Conservation (phyloP, 2,888 invertebrate genomes). For the Apodemia duryi region DNA sequence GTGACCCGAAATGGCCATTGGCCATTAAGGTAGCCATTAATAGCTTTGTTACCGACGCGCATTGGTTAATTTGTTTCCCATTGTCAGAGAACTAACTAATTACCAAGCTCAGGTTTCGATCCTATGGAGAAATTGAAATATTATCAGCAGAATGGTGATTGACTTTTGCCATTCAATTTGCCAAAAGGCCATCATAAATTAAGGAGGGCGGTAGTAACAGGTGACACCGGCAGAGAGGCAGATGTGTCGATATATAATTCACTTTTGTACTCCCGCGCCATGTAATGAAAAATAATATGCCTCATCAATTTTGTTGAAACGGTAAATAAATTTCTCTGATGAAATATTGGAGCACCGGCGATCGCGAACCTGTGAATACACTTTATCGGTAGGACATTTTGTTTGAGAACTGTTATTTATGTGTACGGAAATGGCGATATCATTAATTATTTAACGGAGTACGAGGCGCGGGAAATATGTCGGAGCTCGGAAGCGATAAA, state of each 20-base stretch:
- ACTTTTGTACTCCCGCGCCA: background rate
- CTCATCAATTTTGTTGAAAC: background rate
- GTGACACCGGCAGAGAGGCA: background rate
- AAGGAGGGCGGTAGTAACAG: background rate
- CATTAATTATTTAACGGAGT: background rate
- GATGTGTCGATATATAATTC: background rate
- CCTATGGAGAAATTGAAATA: background rate
- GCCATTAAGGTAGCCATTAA: too few species aligned
- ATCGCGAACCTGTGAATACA: background rate
- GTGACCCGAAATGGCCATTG: too few species aligned
- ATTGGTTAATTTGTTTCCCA: too few species aligned
- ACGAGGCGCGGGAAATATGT: background rate
- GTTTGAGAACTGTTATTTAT: slow-evolving; percentile 4
- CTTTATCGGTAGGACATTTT: background rate
- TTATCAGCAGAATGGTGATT: background rate
- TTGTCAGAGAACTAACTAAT: too few species aligned
- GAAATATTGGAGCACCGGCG: slow-evolving; percentile 12
- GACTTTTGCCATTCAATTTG: background rate
- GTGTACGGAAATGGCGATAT: background rate
- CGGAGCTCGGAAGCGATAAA: background rate
- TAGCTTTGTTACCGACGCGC: too few species aligned
- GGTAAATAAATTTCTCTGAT: background rate
- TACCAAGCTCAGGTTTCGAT: too few species aligned
- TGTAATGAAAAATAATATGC: background rate
- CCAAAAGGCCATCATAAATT: background rate